Evolutionary conservation across 1,140 invertebrate species (phyloP), one percentile per base, ranked within the genome.

Genomic region (Mercenaria mercenaria): DNA sequence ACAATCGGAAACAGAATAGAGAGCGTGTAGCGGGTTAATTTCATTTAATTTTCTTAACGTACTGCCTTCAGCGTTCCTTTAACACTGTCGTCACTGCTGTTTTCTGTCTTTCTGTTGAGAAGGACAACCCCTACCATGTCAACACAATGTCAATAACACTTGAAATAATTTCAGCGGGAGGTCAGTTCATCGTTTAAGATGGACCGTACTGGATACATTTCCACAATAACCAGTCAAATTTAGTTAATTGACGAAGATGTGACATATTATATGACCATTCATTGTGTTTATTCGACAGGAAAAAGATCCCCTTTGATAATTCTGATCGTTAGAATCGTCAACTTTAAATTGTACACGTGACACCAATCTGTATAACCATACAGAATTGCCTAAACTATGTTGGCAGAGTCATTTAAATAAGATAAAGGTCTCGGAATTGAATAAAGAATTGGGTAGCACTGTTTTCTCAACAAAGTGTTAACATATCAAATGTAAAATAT

Each of bases 111-210:
- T 37, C 13, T 8, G 15, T 39, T 18, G 20, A 72, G 20, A 72
- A 4, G 34, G 34, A 39, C 67, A n/a, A 41, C 11, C 67, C 39
- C 67, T n/a, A 39, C 47, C 4, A 37, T 79, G 76, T 79, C 76
- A 79, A 56, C 29, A 39, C 47, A 23, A 23, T 79, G 76, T 79
- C 76, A 79, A 79, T 52, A 50, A 79, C 47, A 56, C 76, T 79
- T 56, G 34, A 79, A 37, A 56, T 37, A 29, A 4, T 79, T 32
- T 79, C 76, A 52, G 76, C 76, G 34, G 76, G 50, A 23, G 47
- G 76, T 79, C 29, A 56, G 32, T 34, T 37, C 26, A 79, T 20
- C 23, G 13, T 34, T 56, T 79, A 50, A 32, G 13, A 39, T 23
- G 29, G 32, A 56, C 10, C 4, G 11, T 1, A 4, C 11, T 10